Evolutionary conservation across 2,113 vertebrate genomes (phyloP), one percentile per base, ranked within the genome.

Genomic region (Prunella fulvescens): DNA sequence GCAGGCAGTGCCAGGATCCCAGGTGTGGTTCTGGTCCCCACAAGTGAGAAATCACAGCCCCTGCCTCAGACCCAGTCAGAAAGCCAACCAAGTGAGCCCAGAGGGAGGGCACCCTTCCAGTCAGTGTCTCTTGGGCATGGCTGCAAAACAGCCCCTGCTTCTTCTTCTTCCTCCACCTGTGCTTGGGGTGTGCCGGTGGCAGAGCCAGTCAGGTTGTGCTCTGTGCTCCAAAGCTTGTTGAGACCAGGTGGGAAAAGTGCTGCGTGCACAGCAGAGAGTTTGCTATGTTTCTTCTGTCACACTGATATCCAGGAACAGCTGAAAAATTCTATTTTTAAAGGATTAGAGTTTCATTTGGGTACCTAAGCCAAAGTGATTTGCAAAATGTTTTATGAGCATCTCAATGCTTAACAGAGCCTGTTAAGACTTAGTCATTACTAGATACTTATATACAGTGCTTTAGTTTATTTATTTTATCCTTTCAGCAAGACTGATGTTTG

Each of bases 191-290:
- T 57, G 40, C 71, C 35, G 40, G 20, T 12, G 40, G 40, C 53
- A 57, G 40, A 35, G 40, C 24, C 40, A 28, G 33, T 14, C 40
- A 3, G 18, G 31, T 6, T 44, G 51, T 44, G 31, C 40, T 56
- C 24, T 73, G 40, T 12, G 39, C 26, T 57, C 40, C 40, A 35
- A 35, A 57, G 71, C 18, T 40, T 22, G 3, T 17, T 29, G 71
- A 37, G 54, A 74, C 25, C 0, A 0, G 53, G 33, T 25, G 37
- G 23, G 54, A 29, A 28, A 29, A 58, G 24, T 10, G 14, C 25
- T 37, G 19, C 0, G 1, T 47, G 19, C 19, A 18, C 19, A 58
- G 3, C 1, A 4, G 19, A 29, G 25, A 13, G 10, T 72, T 82
- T 81, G 37, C 4, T 42, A 5, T 42, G 14, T 47, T 64, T 73